A percentile compares a stretch with the other conserved stretches of the same genome.
These are phyloP conservation scores for Drosophila subobscura DNA, from an alignment of 1,140 invertebrate species.

Conservation along the genomic window DNA sequence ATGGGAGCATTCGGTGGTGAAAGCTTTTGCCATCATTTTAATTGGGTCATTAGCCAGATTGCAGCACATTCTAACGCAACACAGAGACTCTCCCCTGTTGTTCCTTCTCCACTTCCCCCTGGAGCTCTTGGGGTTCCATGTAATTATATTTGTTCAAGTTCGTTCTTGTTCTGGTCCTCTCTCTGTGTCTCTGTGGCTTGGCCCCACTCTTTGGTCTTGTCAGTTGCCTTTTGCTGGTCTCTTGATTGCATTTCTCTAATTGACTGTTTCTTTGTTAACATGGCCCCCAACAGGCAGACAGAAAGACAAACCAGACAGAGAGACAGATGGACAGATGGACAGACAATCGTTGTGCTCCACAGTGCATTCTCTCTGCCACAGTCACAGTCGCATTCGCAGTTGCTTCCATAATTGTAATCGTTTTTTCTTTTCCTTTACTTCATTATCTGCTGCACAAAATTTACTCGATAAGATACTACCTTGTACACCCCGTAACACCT, in stretches of 20 bases:
- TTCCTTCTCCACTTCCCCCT: neutral
- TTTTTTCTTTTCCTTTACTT: slow-evolving; percentile 15
- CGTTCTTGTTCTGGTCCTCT: slow-evolving; percentile 5
- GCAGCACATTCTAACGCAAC: slow-evolving; percentile 63
- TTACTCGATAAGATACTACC: slow-evolving; percentile 27
- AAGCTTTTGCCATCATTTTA: slow-evolving; percentile 54
- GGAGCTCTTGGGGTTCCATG: neutral
- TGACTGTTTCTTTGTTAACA: slow-evolving; percentile 15
- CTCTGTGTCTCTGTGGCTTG: neutral
- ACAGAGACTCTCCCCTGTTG: no score
- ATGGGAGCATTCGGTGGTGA: slow-evolving; percentile 16
- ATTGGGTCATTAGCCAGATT: slow-evolving; percentile 67
- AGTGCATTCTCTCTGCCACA: no score
- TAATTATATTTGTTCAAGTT: slow-evolving; percentile 35
- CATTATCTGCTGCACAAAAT: slow-evolving; percentile 10
- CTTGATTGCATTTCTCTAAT: slow-evolving; percentile 46
- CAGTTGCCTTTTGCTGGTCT: slow-evolving; percentile 3
- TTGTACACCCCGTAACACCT: no score
- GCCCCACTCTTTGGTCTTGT: slow-evolving; percentile 8
- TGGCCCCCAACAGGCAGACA: neutral
- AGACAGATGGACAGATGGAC: no score
- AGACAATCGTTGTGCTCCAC: no score
- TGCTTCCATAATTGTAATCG: slow-evolving; percentile 14
- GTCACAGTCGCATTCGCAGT: no score
- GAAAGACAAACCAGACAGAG: no score